Evolutionary conservation across 2,113 vertebrate genomes (phyloP).

Genomic region (Misgurnus mizolepis): DNA sequence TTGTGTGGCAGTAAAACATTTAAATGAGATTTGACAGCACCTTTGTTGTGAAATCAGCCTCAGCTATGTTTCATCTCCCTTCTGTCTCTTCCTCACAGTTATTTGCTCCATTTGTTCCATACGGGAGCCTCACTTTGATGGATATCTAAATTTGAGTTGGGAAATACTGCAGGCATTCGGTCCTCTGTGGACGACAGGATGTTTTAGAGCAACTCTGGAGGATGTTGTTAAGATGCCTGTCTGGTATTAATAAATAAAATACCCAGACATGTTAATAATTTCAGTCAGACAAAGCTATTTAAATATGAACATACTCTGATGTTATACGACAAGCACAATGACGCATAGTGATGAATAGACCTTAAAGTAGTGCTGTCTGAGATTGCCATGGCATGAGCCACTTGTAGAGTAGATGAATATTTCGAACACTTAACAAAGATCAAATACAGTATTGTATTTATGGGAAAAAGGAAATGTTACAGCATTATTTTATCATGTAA

Average conservation of each 20-base stretch:
- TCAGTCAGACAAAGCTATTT: not conserved
- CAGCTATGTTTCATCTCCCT: conserved; percentile 45
- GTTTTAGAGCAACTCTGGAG: not conserved
- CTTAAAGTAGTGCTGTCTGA: not conserved
- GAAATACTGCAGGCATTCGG: conserved; percentile 14
- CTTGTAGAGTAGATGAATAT: not conserved
- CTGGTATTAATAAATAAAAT: not conserved
- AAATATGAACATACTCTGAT: not conserved
- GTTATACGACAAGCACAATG: not conserved
- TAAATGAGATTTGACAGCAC: conserved; percentile 27
- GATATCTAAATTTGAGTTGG: conserved; percentile 38
- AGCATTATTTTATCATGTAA: conserved; percentile 8
- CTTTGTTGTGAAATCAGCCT: conserved; percentile 25
- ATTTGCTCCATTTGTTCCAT: conserved; percentile 63
- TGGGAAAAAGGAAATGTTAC: not conserved
- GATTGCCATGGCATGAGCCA: no score
- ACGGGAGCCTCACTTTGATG: conserved; percentile 47
- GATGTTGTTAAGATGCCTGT: not conserved
- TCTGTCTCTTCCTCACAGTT: conserved; percentile 39
- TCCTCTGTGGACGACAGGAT: not conserved
- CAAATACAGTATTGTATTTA: conserved; percentile 11
- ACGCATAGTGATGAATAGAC: not conserved
- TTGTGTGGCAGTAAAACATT: conserved; percentile 21
- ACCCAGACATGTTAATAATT: conserved; percentile 17
- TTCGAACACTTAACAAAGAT: not conserved